Conservation (phyloP, 2,113 vertebrate species). For the Lates calcarifer region DNA sequence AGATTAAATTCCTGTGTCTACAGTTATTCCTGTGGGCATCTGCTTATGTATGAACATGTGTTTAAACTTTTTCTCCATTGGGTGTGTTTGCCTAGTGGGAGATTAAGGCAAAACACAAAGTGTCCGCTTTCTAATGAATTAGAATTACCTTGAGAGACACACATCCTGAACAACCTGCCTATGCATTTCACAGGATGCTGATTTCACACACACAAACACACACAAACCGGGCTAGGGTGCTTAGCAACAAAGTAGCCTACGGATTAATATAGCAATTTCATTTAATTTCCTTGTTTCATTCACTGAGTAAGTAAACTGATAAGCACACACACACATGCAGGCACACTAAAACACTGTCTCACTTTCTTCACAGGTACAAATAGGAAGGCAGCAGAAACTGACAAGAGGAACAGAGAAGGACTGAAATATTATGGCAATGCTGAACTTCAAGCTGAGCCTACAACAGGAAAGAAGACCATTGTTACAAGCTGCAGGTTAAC, state of each 20-base stretch:
- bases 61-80: background rate
- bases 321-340: background rate
- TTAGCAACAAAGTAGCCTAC: background rate
- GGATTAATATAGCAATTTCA: background rate
- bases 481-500: background rate
- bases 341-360: no score
- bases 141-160: background rate
- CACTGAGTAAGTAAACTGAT: constrained; percentile 12
- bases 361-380: background rate
- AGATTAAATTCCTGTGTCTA: background rate
- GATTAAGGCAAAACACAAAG: constrained; percentile 1
- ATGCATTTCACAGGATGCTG: background rate
- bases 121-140: background rate
- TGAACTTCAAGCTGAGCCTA: background rate
- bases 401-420: no score
- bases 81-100: background rate
- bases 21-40: background rate
- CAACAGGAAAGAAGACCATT: background rate
- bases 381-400: background rate
- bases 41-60: background rate
- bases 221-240: background rate
- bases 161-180: background rate
- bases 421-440: background rate
- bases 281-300: constrained; percentile 35
- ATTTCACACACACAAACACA: background rate